Base-by-base conservation (phyloP, 2,888 invertebrate species). In the Melieria picta region DNA sequence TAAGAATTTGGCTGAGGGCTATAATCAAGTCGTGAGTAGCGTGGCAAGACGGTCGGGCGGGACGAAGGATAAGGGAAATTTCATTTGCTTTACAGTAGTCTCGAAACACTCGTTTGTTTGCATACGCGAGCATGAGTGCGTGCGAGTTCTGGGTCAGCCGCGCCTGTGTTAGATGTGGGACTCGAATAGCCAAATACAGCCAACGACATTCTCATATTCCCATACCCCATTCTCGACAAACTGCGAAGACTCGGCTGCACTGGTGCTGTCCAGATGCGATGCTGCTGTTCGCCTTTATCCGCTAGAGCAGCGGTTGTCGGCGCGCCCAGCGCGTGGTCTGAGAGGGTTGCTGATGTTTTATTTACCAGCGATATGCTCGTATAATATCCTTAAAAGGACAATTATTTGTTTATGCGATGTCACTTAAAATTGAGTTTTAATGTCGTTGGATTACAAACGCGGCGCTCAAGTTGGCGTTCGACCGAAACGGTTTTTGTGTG, bases 351-450 rank as follows among this genome's bases (percentile, higher is more conserved):
- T 16, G 60, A 13, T 67, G 42, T 13, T 66, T 66, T 57, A 56
- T 57, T 60, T 67, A 60, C 30, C 30, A 30, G 30, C 30, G 30
- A 30, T 30, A 30, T 30, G 30, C 45, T 16, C 67, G 43, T 50
- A 67, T 67, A 43, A 62, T 63, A 63, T 76, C 72, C 72, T 78
- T 73, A 84, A 85, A 83, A 84, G 83, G 82, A 84, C 85, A 83
- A 83, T 83, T 85, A 84, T 85, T 85, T 84, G 82, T 78, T 84
- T 83, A 82, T 79, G 79, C 80, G 79, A 80, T 85, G 85, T 84
- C 84, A 85, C 81, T 83, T 81, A 83, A 74, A 85, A 85, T 85
- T 85, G 85, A 84, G 82, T 83, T 85, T 83, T 81, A 80, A 83
- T 85, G 84, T 85, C 79, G 81, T 81, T 79, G 81, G 74, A 66